A percentile compares a stretch with the other conserved stretches of the same genome.
Conservation (phyloP, 2,113 vertebrate species). For the Pandion haliaetus region DNA sequence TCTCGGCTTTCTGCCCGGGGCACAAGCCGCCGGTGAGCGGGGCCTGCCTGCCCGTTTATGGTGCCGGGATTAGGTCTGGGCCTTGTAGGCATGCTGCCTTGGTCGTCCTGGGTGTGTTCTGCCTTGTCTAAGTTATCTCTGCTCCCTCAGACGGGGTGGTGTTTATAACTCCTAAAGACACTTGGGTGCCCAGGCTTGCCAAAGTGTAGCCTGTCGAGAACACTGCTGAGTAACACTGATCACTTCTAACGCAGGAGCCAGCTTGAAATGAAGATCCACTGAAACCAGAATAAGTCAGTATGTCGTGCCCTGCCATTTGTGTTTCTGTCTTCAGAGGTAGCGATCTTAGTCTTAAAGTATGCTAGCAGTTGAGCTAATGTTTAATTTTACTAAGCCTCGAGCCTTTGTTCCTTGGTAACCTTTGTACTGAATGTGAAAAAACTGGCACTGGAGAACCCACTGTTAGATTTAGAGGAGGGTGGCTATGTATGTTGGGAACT, state of each 20-base stretch:
- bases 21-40: no score
- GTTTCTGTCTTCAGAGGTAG: not conserved
- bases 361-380: constrained; percentile 2
- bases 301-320: not conserved
- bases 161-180: accelerated
- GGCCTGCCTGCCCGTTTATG: accelerated
- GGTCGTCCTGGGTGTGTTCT: not conserved
- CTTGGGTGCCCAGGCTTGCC: not conserved
- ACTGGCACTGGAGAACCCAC: not conserved
- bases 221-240: not conserved
- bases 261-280: not conserved
- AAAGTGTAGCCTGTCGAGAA: accelerated
- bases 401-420: constrained; percentile 20
- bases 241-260: not conserved
- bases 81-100: no score
- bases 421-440: not conserved
- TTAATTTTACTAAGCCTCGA: not conserved
- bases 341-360: not conserved
- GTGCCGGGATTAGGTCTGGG: no score
- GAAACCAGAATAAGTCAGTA: not conserved
- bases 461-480: not conserved
- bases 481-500: accelerated
- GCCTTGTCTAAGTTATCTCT: accelerated
- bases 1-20: not conserved
- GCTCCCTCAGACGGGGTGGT: not conserved